phyloP scores from a whole-genome alignment of 2,797 vertebrate genomes.

The Lepus townsendii region DNA sequence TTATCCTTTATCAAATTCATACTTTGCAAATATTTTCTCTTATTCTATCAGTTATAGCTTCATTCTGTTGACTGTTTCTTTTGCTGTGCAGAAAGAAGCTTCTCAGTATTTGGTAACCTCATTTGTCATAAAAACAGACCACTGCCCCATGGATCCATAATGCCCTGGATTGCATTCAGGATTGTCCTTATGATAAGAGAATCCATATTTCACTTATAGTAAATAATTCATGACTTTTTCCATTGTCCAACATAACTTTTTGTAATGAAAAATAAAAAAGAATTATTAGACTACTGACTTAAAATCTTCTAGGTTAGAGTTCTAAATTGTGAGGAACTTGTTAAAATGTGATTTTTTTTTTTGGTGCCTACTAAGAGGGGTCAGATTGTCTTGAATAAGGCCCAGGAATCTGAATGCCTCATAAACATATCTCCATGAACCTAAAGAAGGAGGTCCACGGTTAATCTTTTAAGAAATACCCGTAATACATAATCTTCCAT shows the following conservation, averaged over 20 bases:
- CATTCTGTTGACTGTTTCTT: too few relatives aligned
- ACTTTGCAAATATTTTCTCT: too few relatives aligned
- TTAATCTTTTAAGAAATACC: neutral
- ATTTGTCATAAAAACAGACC: neutral
- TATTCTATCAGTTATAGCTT: too few relatives aligned
- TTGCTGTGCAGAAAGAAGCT: too few relatives aligned
- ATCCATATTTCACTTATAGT: neutral
- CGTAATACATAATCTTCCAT: neutral
- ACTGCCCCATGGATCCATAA: neutral
- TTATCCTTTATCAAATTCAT: too few relatives aligned
- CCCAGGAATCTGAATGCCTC: neutral
- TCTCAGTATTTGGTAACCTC: too few relatives aligned
- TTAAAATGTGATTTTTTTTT: slow-evolving; percentile 12
- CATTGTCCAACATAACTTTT: neutral
- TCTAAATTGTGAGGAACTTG: neutral
- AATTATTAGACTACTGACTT: slow-evolving; percentile 21
- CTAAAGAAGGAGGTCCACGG: neutral
- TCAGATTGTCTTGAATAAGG: neutral
- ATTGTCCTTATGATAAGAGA: neutral
- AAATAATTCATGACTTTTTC: slow-evolving; percentile 6
- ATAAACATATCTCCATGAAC: neutral
- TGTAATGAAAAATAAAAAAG: slow-evolving; percentile 24
- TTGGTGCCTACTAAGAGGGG: neutral
- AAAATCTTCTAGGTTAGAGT: neutral
- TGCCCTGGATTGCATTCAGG: neutral